Base-by-base conservation (phyloP, 2,888 invertebrate genomes). In the Caenorhabditis auriculariae region DNA sequence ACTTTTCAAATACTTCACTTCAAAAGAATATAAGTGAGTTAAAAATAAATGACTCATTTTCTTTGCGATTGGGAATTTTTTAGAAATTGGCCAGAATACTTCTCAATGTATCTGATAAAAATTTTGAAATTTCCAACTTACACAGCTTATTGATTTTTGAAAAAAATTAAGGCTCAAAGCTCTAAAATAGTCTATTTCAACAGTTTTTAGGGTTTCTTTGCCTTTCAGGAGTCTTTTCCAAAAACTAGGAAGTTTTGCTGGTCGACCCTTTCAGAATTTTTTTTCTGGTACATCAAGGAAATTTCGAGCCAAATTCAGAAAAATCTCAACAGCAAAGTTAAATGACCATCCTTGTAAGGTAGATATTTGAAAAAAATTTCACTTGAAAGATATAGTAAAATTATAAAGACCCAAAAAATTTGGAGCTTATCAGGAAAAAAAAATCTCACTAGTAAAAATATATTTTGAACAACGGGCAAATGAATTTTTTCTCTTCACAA, bases 151-250 rank as follows among this genome's bases (percentile, higher is more conserved):
- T 38, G 17, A 4, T 4, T 17, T 6, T 17, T 6, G 38, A 5
- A 6, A 4, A 6, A 6, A 17, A 38, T n/a, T n/a, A n/a, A n/a
- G n/a, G n/a, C n/a, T n/a, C n/a, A n/a, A n/a, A n/a, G n/a, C n/a
- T n/a, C n/a, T n/a, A n/a, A n/a, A n/a, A n/a, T n/a, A n/a, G n/a
- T n/a, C n/a, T n/a, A n/a, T n/a, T n/a, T n/a, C n/a, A 17, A 38
- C 38, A 38, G 21, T 38, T 5, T 38, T 23, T 4, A 43, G 23
- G 23, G 3, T 7, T 17, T 27, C 7, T 39, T 26, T 44, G 57
- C 62, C 62, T 39, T 64, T 59, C 4, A 60, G 64, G 4, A 53
- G n/a, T n/a, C n/a, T n/a, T n/a, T n/a, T n/a, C n/a, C n/a, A n/a
- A n/a, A n/a, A n/a, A n/a, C n/a, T n/a, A n/a, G n/a, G n/a, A n/a